Conservation (phyloP, 2,888 invertebrate genomes). For the Acanthococcus lagerstroemiae region DNA sequence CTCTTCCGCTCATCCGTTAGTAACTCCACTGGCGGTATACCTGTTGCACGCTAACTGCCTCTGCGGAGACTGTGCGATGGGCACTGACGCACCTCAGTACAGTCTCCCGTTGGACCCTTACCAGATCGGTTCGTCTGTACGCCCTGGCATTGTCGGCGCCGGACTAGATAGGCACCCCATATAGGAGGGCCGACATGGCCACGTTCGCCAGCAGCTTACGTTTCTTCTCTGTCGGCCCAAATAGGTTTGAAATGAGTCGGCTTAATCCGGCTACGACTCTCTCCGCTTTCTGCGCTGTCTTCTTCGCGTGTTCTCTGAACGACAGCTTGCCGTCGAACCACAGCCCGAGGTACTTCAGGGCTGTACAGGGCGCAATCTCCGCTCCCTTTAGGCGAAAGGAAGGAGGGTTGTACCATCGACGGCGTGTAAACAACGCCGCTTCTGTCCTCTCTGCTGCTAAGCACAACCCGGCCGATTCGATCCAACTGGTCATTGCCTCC, state of each 20-base stretch:
- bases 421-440: neutral
- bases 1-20: neutral
- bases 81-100: neutral
- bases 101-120: neutral
- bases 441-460: neutral
- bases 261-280: neutral
- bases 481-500: too few relatives aligned
- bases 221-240: neutral
- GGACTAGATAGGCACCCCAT: too few relatives aligned
- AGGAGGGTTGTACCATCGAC: neutral
- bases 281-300: neutral
- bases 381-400: neutral
- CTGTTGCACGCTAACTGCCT: neutral
- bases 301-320: neutral
- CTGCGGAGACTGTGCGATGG: neutral
- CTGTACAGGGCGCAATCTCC: too few relatives aligned
- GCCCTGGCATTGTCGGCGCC: too few relatives aligned
- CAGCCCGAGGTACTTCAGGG: too few relatives aligned
- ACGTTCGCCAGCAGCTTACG: neutral
- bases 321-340: too few relatives aligned
- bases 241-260: neutral
- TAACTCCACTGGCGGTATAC: neutral
- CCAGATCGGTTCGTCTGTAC: neutral
- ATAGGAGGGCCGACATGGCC: neutral
- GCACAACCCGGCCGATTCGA: neutral